phyloP scores from a whole-genome alignment of 1,140 invertebrate species.

The Bemisia tabaci region DNA sequence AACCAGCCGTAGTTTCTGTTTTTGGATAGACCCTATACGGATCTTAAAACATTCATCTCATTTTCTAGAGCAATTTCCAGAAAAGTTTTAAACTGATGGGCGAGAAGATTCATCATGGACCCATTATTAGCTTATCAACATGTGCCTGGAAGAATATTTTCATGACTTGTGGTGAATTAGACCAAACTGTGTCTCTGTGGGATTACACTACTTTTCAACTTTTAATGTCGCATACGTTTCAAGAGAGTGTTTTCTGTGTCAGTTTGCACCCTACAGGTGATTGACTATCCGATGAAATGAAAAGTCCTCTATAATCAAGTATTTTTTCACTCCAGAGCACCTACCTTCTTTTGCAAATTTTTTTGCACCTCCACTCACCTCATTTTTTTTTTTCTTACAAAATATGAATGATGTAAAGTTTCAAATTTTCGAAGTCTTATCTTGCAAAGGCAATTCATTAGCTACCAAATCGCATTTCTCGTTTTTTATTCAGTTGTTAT shows the following conservation, averaged over 20 bases:
- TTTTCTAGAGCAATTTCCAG: not conserved
- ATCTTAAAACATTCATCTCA: too few species aligned
- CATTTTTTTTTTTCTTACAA: too few species aligned
- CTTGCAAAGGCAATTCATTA: too few species aligned
- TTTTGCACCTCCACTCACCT: too few species aligned
- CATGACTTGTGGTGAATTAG: slow-evolving; percentile 63
- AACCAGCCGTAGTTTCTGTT: too few species aligned
- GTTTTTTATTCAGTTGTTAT: too few species aligned
- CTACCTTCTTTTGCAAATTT: too few species aligned
- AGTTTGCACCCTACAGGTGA: slow-evolving; percentile 58
- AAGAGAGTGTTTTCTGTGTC: slow-evolving; percentile 62
- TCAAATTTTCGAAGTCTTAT: too few species aligned
- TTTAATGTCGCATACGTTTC: slow-evolving; percentile 65
- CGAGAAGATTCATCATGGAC: slow-evolving; percentile 61
- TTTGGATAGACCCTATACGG: too few species aligned
- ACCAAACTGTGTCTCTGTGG: slow-evolving; percentile 76
- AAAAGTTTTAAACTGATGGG: slow-evolving; percentile 41
- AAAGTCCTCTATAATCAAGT: not conserved
- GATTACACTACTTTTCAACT: slow-evolving; percentile 68
- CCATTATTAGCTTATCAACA: slow-evolving; percentile 59
- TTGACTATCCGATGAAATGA: not conserved
- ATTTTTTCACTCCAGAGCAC: too few species aligned
- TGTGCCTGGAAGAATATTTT: slow-evolving; percentile 81
- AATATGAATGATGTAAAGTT: too few species aligned
- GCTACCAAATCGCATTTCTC: too few species aligned